These are phyloP conservation scores for Sebastes iracundus DNA, from an alignment of 2,797 vertebrate species.

Conservation along the genomic window DNA sequence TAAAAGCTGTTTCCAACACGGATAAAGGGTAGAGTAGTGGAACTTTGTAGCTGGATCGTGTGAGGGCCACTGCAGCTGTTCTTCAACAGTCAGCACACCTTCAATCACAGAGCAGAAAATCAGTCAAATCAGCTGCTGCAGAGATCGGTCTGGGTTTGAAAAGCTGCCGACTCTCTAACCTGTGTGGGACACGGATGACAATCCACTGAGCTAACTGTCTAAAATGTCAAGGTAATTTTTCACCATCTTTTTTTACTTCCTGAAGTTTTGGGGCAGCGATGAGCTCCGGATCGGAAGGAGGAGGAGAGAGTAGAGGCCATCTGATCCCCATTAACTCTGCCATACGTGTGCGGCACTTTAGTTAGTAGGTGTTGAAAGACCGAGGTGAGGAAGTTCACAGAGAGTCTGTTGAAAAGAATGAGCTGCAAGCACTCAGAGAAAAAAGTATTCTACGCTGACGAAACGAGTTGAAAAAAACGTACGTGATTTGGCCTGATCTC, in stretches of 20 bases:
- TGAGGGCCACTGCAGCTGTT: not conserved
- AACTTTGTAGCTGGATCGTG: not conserved
- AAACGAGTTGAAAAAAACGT: not conserved
- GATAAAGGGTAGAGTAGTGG: not conserved
- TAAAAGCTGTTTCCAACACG: not conserved
- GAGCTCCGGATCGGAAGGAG: not conserved
- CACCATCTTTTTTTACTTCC: not conserved
- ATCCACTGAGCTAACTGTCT: conserved; percentile 21
- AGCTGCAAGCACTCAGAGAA: not conserved
- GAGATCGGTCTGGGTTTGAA: not conserved
- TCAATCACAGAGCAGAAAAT: conserved; percentile 18
- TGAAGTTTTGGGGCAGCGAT: conserved; percentile 7
- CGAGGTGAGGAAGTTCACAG: conserved; percentile 37
- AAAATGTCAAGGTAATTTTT: conserved; percentile 38
- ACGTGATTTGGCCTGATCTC: conserved; percentile 15
- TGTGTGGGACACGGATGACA: conserved; percentile 2
- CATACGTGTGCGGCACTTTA: not conserved
- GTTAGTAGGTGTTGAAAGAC: conserved; percentile 37
- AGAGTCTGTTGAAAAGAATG: conserved; percentile 10
- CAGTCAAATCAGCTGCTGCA: conserved; percentile 13
- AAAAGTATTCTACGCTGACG: not conserved
- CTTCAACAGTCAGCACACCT: conserved; percentile 1
- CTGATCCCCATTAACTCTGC: conserved; percentile 58
- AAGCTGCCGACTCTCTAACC: conserved; percentile 15
- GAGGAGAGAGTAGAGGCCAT: not conserved